A percentile compares a stretch with the other conserved stretches of the same genome.
phyloP scores from a whole-genome alignment of 2,113 vertebrate genomes.

The Perca fluviatilis region DNA sequence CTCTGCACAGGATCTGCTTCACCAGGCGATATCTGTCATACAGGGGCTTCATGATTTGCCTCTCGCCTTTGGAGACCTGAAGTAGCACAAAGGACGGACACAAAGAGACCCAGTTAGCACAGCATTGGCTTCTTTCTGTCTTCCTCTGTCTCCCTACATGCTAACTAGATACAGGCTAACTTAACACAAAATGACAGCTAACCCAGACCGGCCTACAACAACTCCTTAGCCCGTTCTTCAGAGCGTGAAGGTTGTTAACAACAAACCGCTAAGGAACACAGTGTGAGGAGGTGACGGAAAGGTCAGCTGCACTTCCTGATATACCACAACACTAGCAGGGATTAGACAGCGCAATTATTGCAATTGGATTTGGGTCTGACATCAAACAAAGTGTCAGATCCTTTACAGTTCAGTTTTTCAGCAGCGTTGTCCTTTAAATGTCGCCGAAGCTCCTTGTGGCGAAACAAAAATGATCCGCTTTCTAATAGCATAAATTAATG shows the following conservation, averaged over 20 bases:
- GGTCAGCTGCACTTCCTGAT: constrained; percentile 31
- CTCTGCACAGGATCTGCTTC: constrained; percentile 96
- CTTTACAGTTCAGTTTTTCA: not conserved
- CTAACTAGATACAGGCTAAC: not conserved
- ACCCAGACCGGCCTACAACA: constrained; percentile 13
- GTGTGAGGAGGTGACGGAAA: constrained; percentile 12
- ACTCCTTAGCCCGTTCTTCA: not conserved
- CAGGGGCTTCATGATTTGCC: constrained; percentile 95
- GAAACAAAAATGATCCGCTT: not conserved
- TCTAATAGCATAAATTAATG: not conserved
- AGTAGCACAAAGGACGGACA: constrained; percentile 24
- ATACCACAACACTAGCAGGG: not conserved
- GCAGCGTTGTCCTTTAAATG: not conserved
- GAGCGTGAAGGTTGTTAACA: constrained; percentile 19
- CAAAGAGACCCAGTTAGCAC: constrained; percentile 15
- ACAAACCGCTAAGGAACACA: not conserved
- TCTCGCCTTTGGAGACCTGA: constrained; percentile 93
- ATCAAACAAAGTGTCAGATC: not conserved
- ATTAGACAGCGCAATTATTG: constrained; percentile 10
- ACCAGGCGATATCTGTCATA: constrained; percentile 97
- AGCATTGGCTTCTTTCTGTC: not conserved
- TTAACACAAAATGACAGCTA: constrained; percentile 38
- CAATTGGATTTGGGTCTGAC: constrained; percentile 14
- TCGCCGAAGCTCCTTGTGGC: not conserved
- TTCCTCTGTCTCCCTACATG: not conserved